Conservation (phyloP, 1,140 invertebrate genomes). For the Drosophila paulistorum region DNA sequence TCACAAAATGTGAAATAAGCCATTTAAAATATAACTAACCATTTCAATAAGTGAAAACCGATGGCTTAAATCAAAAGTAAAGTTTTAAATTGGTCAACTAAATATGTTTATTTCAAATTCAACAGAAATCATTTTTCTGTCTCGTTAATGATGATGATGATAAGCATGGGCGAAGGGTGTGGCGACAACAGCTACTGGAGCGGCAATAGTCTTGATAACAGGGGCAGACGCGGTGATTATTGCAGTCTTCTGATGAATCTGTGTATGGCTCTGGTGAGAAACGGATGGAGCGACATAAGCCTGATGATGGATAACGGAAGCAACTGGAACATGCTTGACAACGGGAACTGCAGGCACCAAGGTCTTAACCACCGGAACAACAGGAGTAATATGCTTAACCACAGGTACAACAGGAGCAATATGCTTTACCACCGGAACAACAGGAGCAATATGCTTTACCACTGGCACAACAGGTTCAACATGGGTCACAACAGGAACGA, state of each 20-base stretch:
- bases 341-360: conserved; percentile 47
- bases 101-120: conserved; percentile 59
- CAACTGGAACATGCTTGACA: conserved; percentile 71
- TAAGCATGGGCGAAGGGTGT: conserved; percentile 61
- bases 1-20: too few relatives aligned
- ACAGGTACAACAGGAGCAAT: conserved; percentile 39
- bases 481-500: conserved; percentile 59
- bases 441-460: conserved; percentile 44
- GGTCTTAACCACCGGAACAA: conserved; percentile 47
- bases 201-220: conserved; percentile 58
- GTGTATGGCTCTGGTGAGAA: conserved; percentile 84
- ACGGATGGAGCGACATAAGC: conserved; percentile 56
- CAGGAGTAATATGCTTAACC: conserved; percentile 38
- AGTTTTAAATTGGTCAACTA: conserved; percentile 12
- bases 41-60: too few relatives aligned
- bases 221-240: conserved; percentile 48
- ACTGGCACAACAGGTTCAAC: conserved; percentile 60
- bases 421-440: conserved; percentile 60
- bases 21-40: too few relatives aligned
- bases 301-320: conserved; percentile 49
- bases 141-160: conserved; percentile 50
- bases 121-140: conserved; percentile 36
- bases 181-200: conserved; percentile 45
- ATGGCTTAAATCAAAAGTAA: too few relatives aligned
- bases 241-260: conserved; percentile 70